Evolutionary conservation across 2,113 vertebrate genomes (phyloP).

Genomic region (Enhydra lutris): DNA sequence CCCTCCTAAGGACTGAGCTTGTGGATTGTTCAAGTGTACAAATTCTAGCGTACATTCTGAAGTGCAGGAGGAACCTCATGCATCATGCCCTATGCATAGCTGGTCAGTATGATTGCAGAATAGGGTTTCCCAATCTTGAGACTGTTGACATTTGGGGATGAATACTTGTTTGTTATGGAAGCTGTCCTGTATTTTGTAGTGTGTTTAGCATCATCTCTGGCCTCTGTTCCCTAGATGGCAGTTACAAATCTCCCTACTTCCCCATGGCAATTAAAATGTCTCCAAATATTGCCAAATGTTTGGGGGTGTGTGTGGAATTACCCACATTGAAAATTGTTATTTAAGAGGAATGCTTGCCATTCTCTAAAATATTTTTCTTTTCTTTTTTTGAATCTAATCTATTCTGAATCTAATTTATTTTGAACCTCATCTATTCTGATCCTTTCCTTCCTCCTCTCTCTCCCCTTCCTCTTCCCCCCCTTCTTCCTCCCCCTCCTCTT

Average conservation of each 20-base stretch:
- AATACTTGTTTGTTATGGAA: not conserved
- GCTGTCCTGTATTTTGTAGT: too few relatives aligned
- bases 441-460: not conserved
- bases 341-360: not conserved
- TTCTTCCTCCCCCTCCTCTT: not conserved
- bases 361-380: not conserved
- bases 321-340: not conserved
- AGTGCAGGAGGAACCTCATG: fast-evolving
- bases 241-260: not conserved
- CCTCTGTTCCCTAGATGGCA: not conserved
- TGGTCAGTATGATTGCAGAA: not conserved
- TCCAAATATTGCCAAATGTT: not conserved
- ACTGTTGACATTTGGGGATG: not conserved
- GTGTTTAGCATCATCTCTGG: not conserved
- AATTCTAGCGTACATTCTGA: not conserved
- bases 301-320: not conserved
- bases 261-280: not conserved
- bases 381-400: too few relatives aligned
- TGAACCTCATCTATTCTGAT: not conserved
- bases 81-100: not conserved
- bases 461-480: not conserved
- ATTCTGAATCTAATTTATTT: not conserved
- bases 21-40: not conserved
- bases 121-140: not conserved
- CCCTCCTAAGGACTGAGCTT: not conserved